Evolutionary conservation across 1,140 invertebrate species (phyloP).

Genomic region (Parasteatoda tepidariorum): DNA sequence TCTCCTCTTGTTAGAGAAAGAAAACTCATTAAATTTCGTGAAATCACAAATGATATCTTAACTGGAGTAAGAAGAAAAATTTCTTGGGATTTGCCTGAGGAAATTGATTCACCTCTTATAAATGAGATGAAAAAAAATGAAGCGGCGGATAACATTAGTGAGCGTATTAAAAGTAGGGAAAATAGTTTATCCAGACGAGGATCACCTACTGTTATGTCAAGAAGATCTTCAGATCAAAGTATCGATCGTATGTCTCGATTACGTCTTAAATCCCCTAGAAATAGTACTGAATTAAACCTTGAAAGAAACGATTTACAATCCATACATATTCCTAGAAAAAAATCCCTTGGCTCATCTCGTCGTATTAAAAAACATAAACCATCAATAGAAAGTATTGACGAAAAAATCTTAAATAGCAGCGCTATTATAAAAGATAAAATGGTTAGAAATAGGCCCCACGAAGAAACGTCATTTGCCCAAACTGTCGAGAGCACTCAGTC

Average conservation of each 20-base stretch:
- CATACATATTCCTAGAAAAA: slow-evolving; percentile 18
- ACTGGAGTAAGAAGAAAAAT: slow-evolving; percentile 26
- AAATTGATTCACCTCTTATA: slow-evolving; percentile 14
- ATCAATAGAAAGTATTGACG: slow-evolving; percentile 29
- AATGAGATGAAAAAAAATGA: slow-evolving; percentile 32
- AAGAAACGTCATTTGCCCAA: background rate
- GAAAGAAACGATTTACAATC: background rate
- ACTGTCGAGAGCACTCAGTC: background rate
- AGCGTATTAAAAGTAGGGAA: slow-evolving; percentile 21
- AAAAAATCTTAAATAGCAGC: slow-evolving; percentile 21
- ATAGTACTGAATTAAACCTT: background rate
- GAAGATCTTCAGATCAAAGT: slow-evolving; percentile 29
- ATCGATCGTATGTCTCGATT: slow-evolving; percentile 24
- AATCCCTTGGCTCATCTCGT: slow-evolving; percentile 6
- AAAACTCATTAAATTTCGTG: slow-evolving; percentile 49
- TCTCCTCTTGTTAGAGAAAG: slow-evolving; percentile 40
- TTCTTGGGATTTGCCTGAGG: slow-evolving; percentile 46
- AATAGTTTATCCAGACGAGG: slow-evolving; percentile 24
- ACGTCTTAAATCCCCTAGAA: slow-evolving; percentile 8
- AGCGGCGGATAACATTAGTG: background rate
- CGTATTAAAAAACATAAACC: slow-evolving; percentile 27
- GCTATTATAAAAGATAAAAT: slow-evolving; percentile 42
- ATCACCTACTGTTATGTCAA: background rate
- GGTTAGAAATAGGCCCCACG: background rate
- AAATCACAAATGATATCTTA: slow-evolving; percentile 44